A percentile compares a stretch with the other conserved stretches of the same genome.
These are phyloP conservation scores for Ceratotherium simum DNA, from an alignment of 2,113 vertebrate genomes.

Conservation along the genomic window DNA sequence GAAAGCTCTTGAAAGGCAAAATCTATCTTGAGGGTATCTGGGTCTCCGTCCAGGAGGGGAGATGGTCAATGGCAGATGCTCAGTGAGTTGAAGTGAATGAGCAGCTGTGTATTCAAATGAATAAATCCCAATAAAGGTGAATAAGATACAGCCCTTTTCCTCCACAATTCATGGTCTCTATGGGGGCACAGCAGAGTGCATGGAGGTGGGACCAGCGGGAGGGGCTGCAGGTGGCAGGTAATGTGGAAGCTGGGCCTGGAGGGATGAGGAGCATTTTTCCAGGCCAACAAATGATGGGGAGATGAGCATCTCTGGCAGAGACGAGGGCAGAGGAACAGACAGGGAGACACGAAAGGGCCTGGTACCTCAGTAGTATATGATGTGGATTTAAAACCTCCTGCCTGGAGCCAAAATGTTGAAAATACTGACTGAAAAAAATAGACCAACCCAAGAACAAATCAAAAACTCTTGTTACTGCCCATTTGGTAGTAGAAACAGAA, in stretches of 20 bases:
- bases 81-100: background rate
- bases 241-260: background rate
- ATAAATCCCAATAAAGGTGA: background rate
- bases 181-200: rapidly evolving
- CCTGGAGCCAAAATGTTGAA: background rate
- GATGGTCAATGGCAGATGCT: background rate
- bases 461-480: background rate
- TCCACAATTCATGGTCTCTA: rapidly evolving
- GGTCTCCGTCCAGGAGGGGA: background rate
- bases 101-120: background rate
- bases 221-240: background rate
- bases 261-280: background rate
- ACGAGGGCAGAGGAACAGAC: background rate
- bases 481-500: background rate
- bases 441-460: background rate
- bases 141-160: background rate
- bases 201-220: background rate
- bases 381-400: background rate
- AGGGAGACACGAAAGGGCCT: background rate
- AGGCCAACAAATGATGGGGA: background rate
- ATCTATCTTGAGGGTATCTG: background rate
- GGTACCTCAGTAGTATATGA: rapidly evolving
- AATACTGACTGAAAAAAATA: background rate
- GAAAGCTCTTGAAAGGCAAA: background rate
- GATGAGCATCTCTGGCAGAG: background rate